Evolutionary conservation across 92 coral and sea anemone species (phyloP).

Genomic region (Heteractis magnifica): DNA sequence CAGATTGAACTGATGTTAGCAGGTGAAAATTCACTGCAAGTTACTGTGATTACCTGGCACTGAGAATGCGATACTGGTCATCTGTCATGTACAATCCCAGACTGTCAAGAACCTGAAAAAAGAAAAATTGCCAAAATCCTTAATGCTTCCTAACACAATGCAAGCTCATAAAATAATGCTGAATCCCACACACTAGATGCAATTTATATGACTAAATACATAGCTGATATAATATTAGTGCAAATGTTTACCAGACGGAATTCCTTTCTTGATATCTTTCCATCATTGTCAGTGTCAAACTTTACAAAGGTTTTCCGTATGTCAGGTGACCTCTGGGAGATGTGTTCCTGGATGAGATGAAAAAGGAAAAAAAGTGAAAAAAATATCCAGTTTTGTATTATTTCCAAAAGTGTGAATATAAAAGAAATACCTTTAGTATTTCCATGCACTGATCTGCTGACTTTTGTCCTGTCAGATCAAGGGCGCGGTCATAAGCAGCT

Average conservation of each 20-base stretch:
- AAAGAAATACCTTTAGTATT: constrained; percentile 64
- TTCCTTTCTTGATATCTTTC: constrained; percentile 89
- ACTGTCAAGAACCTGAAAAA: constrained; percentile 72
- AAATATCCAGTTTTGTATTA: no score
- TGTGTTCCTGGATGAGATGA: constrained; percentile 63
- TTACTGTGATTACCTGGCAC: constrained; percentile 60
- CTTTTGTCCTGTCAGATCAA: constrained; percentile 72
- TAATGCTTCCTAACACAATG: no score
- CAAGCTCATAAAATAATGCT: no score
- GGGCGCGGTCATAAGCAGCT: constrained; percentile 73
- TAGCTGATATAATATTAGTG: not conserved
- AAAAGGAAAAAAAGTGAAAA: not conserved
- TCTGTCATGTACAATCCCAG: constrained; percentile 90
- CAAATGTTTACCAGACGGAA: constrained; percentile 66
- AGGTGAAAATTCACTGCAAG: no score
- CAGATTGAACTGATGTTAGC: not conserved
- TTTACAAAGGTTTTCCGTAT: constrained; percentile 89
- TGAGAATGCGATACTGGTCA: constrained; percentile 80
- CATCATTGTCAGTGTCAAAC: constrained; percentile 89
- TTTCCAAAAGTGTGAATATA: no score
- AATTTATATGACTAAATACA: no score
- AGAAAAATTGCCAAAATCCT: not conserved
- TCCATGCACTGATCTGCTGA: constrained; percentile 80
- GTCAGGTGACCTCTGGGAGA: constrained; percentile 87
- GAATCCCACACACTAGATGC: no score